Evolutionary conservation across 2,888 invertebrate species (phyloP), one percentile per base, ranked within the genome.

Genomic region (Norana najaformis): DNA sequence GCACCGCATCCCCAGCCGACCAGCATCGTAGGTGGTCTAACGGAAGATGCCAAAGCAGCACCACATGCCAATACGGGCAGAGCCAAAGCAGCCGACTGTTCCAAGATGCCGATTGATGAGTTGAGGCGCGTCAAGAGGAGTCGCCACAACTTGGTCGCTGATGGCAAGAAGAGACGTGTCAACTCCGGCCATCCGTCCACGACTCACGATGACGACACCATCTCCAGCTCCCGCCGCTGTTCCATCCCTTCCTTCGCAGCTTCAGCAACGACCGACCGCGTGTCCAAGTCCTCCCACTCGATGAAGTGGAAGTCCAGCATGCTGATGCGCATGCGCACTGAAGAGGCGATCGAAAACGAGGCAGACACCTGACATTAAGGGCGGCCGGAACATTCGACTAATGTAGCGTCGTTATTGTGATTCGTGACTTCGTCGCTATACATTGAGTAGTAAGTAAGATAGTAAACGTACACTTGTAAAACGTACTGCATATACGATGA

Each of bases 241-340:
- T 23, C 47, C 23, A 23, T 23, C 36, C 36, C 18, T 0, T 20
- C 85, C 36, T 36, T 35, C 20, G 37, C 36, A 85, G 85, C 85
- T 85, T 85, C 85, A 85, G 8, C 85, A 11, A 85, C 35, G 85
- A 30, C 69, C n/a, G 30, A 69, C 69, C 69, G 36, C 30, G 35
- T 5, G 30, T n/a, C 30, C n/a, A 69, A n/a, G 13, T 30, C 69
- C 11, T 69, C 11, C 69, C 30, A 69, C 69, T 83, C 89, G 23
- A 37, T 89, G 37, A 89, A 89, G 89, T 89, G 89, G 89, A 89
- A 89, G 89, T 89, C 89, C 5, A 89, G 82, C 41, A 89, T 89
- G 89, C 16, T 89, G 47, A 82, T 83, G 38, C 82, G 89, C 37
- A 34, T 89, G 89, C 37, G 41, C 37, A 89, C 37, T 6, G 89